A percentile compares a stretch with the other conserved stretches of the same genome.
These are phyloP conservation scores for Synergus laeviventris DNA, from an alignment of 2,888 invertebrate species.

Conservation along the genomic window DNA sequence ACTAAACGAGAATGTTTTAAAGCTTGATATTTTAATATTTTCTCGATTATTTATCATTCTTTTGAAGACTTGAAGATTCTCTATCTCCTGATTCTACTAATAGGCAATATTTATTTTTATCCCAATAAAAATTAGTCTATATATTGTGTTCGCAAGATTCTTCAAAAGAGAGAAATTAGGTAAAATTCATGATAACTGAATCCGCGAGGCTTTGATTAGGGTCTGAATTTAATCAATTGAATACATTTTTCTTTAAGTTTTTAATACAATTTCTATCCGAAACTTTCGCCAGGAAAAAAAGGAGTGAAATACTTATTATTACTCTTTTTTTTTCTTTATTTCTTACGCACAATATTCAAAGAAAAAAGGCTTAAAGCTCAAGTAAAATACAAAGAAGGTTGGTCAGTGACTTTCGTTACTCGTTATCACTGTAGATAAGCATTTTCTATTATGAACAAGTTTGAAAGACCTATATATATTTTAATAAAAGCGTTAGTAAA, in stretches of 20 bases:
- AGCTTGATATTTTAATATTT: not conserved
- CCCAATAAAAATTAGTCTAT: not conserved
- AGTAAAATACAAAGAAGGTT: not conserved
- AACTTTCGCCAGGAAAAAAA: too few relatives aligned
- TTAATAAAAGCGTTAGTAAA: slow-evolving; percentile 19
- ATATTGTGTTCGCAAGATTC: not conserved
- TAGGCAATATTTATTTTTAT: not conserved
- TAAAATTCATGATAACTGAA: not conserved
- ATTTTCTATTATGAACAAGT: not conserved
- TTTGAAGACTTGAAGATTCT: not conserved
- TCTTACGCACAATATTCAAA: not conserved
- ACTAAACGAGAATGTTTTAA: not conserved
- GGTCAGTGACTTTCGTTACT: slow-evolving; percentile 30
- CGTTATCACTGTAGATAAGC: slow-evolving; percentile 22
- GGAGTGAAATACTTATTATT: not conserved
- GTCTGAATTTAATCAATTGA: not conserved
- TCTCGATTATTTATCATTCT: not conserved
- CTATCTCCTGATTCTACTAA: not conserved
- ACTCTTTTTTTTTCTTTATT: too few relatives aligned
- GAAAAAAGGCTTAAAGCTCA: not conserved
- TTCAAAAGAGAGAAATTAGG: not conserved
- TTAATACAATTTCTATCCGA: too few relatives aligned
- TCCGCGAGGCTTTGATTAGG: not conserved
- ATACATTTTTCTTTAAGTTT: too few relatives aligned
- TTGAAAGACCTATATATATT: not conserved